A percentile compares a stretch with the other conserved stretches of the same genome.
Conservation (phyloP, 2,888 invertebrate genomes). For the Athrips mouffetella region DNA sequence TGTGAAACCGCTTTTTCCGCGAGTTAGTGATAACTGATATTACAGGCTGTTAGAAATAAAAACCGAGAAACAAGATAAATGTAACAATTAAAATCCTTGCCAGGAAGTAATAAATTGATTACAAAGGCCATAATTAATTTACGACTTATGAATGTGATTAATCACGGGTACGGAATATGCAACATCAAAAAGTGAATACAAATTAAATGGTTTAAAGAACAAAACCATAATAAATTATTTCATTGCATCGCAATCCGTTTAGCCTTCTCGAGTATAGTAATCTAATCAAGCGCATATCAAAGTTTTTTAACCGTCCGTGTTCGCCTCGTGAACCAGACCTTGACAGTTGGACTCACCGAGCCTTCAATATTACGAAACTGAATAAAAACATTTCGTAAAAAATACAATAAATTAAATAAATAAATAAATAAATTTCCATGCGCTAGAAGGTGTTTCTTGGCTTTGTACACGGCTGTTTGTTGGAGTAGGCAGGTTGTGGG, state of each 20-base stretch:
- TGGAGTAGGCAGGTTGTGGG: constrained; percentile 7
- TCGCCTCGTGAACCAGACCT: constrained; percentile 44
- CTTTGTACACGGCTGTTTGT: not conserved
- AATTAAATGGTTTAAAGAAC: not conserved
- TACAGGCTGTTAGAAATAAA: too few relatives aligned
- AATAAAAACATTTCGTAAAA: constrained; percentile 45
- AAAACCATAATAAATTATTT: not conserved
- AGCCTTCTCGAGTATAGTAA: constrained; percentile 35
- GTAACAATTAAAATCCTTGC: too few relatives aligned
- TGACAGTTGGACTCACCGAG: constrained; percentile 46
- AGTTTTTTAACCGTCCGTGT: constrained; percentile 39
- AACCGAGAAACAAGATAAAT: constrained; percentile 21
- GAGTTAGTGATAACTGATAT: constrained; percentile 33
- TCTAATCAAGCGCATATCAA: constrained; percentile 33
- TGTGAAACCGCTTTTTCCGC: constrained; percentile 47
- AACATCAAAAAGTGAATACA: not conserved
- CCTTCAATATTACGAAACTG: constrained; percentile 53
- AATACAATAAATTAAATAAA: too few relatives aligned
- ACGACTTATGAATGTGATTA: too few relatives aligned
- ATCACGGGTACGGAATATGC: not conserved
- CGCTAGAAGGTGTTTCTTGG: constrained; percentile 2
- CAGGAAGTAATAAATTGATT: too few relatives aligned
- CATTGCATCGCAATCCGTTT: constrained; percentile 10
- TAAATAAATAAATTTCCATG: constrained; percentile 1
- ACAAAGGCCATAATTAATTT: too few relatives aligned